These are phyloP conservation scores for Puffinus mauretanicus DNA, from an alignment of 2,113 vertebrate species.

Conservation along the genomic window DNA sequence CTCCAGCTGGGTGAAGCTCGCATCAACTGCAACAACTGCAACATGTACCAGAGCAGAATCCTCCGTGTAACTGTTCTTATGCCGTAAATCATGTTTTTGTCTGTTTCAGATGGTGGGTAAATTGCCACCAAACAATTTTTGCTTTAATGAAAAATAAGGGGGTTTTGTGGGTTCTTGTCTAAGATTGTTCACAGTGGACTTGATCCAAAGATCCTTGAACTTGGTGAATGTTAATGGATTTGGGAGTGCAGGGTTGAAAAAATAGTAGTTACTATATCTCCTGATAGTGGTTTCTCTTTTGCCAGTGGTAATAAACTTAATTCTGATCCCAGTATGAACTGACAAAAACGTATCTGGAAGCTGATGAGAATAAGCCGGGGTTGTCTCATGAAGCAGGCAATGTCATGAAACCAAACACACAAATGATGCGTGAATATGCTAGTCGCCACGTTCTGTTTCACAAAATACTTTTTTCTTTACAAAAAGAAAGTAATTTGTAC, in stretches of 20 bases:
- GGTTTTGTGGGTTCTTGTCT: background rate
- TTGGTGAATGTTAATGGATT: background rate
- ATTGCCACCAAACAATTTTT: background rate
- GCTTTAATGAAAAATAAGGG: background rate
- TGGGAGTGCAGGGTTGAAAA: background rate
- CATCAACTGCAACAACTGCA: background rate
- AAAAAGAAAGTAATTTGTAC: background rate
- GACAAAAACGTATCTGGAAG: background rate
- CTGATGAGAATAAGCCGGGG: background rate
- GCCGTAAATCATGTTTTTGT: background rate
- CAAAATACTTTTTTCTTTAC: background rate
- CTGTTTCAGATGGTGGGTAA: background rate
- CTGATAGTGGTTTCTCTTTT: background rate
- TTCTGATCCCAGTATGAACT: background rate
- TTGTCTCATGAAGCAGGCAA: background rate
- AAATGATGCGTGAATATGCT: background rate
- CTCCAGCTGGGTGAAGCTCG: background rate
- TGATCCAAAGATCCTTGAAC: background rate
- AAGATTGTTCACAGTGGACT: background rate
- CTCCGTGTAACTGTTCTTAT: background rate
- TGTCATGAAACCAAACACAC: fast-evolving
- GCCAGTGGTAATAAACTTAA: background rate
- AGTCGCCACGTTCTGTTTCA: background rate
- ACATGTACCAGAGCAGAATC: background rate
- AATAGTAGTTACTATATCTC: background rate